Base-by-base conservation (phyloP, 2,888 invertebrate genomes). In the Polietes domitor region DNA sequence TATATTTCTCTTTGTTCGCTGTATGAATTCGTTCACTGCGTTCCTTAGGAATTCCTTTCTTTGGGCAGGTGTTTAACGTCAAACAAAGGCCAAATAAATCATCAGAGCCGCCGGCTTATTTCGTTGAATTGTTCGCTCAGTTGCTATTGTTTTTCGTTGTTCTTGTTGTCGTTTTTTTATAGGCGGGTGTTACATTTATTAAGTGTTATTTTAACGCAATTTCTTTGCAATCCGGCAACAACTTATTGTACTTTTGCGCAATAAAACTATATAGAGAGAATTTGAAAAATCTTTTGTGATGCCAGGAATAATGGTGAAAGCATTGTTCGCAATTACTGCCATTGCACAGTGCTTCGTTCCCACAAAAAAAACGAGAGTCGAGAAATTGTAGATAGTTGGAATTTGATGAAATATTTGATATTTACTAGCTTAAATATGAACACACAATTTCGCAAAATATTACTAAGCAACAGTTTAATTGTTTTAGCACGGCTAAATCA, bases 171-270 rank as follows among this genome's bases (percentile, higher is more conserved):
- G 26, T 12, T 12, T 26, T 58, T 4, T 32, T 9, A 12, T 61
- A 28, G n/a, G n/a, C n/a, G n/a, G 28, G 61, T 61, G 61, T 61
- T 28, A 61, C 65, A 41, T 65, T 65, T 65, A 65, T 65, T 65
- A 65, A 65, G 65, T 65, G 41, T 65, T 41, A 65, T 65, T 65
- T 41, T 65, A 65, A 65, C 65, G 41, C 65, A 65, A 41, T 65
- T 65, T 41, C 12, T 28, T 65, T 32, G 19, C 21, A 65, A 61
- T 61, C 10, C 37, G 41, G 65, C 15, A 65, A 65, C 28, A 41
- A 65, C 2, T 41, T 41, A 65, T 37, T 37, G 12, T 41, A 32
- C n/a, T 21, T 53, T 53, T 53, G 12, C 21, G 47, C n/a, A 47
- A 47, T 2, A 47, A 47, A 47, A 47, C 47, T 47, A 47, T 47